phyloP scores from a whole-genome alignment of 2,797 vertebrate genomes.

The Fistularia commersonii region DNA sequence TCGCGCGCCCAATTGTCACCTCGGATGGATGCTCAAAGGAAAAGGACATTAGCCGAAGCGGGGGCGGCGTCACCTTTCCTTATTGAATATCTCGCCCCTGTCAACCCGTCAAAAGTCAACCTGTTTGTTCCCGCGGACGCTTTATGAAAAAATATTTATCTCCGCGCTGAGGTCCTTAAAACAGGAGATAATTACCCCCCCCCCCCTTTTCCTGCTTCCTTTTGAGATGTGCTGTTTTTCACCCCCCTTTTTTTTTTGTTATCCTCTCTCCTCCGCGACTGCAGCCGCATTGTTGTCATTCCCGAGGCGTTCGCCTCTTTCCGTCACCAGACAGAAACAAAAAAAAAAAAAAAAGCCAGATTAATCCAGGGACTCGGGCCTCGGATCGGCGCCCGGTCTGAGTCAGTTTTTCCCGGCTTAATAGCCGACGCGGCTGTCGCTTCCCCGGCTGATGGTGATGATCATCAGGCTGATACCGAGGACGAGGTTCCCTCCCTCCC shows the following conservation, averaged over 20 bases:
- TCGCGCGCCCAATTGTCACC: no score
- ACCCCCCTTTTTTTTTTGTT: no score
- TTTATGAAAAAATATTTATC: slow-evolving; percentile 62
- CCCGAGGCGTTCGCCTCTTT: slow-evolving; percentile 36
- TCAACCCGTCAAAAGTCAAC: slow-evolving; percentile 38
- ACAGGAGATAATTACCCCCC: slow-evolving; percentile 64
- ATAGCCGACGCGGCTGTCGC: slow-evolving; percentile 40
- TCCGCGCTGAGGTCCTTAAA: slow-evolving; percentile 61
- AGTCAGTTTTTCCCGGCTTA: slow-evolving; percentile 47
- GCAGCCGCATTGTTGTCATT: slow-evolving; percentile 66
- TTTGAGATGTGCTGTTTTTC: slow-evolving; percentile 69
- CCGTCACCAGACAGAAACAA: neutral
- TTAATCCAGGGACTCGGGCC: slow-evolving; percentile 65
- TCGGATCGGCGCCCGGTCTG: slow-evolving; percentile 47
- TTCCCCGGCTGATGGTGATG: slow-evolving; percentile 43
- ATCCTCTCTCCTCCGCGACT: slow-evolving; percentile 50
- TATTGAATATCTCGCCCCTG: slow-evolving; percentile 48
- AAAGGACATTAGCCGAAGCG: no score
- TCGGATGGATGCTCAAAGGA: no score
- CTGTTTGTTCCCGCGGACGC: slow-evolving; percentile 52
- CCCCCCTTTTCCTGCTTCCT: slow-evolving; percentile 46
- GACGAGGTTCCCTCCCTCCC: slow-evolving; percentile 53
- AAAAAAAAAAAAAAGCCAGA: no score
- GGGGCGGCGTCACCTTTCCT: no score
- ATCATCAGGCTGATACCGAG: slow-evolving; percentile 46